These are phyloP conservation scores for Ochlodes sylvanus DNA, from an alignment of 2,888 invertebrate genomes.

Conservation along the genomic window DNA sequence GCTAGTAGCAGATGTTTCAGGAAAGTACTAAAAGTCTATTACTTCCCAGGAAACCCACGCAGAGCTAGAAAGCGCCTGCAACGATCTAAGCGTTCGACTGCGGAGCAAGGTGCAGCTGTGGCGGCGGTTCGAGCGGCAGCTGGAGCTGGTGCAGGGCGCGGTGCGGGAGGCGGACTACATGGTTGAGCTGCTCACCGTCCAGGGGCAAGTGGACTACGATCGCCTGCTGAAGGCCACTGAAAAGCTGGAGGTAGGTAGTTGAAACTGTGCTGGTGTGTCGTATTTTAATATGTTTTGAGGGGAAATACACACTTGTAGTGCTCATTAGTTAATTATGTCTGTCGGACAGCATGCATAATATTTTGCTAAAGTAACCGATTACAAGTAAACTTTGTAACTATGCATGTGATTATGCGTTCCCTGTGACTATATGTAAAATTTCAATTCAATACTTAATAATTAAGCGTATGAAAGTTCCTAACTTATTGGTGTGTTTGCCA, in stretches of 20 bases:
- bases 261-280: no score
- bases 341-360: no score
- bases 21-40: background rate
- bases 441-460: no score
- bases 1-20: background rate
- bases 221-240: conserved; percentile 93
- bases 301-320: no score
- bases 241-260: conserved; percentile 89
- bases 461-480: no score
- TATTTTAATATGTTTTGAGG: no score
- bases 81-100: conserved; percentile 87
- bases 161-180: conserved; percentile 94
- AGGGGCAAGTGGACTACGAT: conserved; percentile 94
- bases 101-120: conserved; percentile 88
- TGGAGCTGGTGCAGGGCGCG: conserved; percentile 92
- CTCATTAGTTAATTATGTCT: no score
- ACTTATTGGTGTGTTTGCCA: conserved; percentile 55
- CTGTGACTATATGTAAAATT: no score
- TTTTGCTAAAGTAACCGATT: no score
- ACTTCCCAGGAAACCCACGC: conserved; percentile 88
- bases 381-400: no score
- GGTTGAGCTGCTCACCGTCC: conserved; percentile 93
- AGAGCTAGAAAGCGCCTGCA: conserved; percentile 89
- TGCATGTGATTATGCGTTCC: no score
- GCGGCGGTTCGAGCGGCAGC: conserved; percentile 90